Evolutionary conservation across 92 coral and sea anemone species (phyloP).

Genomic region (Epizoanthus scotinus): DNA sequence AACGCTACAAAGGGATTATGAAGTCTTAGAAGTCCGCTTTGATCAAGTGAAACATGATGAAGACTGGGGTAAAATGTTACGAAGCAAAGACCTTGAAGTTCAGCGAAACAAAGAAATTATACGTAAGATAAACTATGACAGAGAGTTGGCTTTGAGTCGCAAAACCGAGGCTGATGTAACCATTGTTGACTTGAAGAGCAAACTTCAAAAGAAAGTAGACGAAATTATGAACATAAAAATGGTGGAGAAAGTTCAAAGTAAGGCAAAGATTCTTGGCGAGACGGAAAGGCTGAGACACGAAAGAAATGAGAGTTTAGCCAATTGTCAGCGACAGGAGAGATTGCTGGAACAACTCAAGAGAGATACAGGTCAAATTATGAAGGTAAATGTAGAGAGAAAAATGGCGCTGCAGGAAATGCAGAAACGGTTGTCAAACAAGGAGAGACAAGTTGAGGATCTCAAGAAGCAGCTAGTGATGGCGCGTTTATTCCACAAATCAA

Average conservation of each 20-base stretch:
- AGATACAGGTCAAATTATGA: constrained; percentile 46
- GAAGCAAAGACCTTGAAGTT: constrained; percentile 77
- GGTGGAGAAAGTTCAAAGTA: constrained; percentile 79
- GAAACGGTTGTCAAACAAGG: constrained; percentile 60
- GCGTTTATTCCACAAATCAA: constrained; percentile 45
- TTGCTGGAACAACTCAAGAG: constrained; percentile 56
- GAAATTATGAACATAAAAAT: constrained; percentile 65
- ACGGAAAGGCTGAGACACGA: constrained; percentile 87
- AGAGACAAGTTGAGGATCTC: constrained; percentile 68
- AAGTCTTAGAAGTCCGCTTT: constrained; percentile 53
- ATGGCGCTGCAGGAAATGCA: constrained; percentile 65
- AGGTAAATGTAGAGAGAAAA: constrained; percentile 47
- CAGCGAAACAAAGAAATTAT: constrained; percentile 66
- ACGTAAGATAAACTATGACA: constrained; percentile 74
- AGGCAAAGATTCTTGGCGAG: constrained; percentile 81
- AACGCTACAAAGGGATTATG: constrained; percentile 49
- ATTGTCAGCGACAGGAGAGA: constrained; percentile 61
- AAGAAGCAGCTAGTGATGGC: constrained; percentile 62
- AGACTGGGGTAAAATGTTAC: constrained; percentile 82
- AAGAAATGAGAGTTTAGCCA: constrained; percentile 69
- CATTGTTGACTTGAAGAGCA: constrained; percentile 72
- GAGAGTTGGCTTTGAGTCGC: constrained; percentile 75
- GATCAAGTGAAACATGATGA: constrained; percentile 53
- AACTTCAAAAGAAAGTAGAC: constrained; percentile 64
- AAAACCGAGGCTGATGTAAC: constrained; percentile 64